Percentiles rank a stretch among this genome's conserved stretches.
Conservation (phyloP, 2,113 vertebrate genomes). For the Lycocorax pyrrhopterus region DNA sequence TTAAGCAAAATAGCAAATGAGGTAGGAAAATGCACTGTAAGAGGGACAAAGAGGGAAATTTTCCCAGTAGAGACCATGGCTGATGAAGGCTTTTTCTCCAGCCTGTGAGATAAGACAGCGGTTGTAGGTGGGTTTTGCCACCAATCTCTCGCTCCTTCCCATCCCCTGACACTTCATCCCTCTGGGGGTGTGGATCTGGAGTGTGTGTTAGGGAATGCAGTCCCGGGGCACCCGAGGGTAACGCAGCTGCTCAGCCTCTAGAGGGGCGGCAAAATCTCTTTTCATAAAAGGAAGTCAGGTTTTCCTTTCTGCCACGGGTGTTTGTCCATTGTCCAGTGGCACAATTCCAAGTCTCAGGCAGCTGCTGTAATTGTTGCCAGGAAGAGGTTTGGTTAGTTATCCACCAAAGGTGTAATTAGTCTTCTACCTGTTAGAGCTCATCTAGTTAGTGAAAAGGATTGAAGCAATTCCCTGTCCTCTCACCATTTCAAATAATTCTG, state of each 20-base stretch:
- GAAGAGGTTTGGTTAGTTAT: neutral
- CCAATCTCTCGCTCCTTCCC: accelerated
- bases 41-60: neutral
- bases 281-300: neutral
- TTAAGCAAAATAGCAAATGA: neutral
- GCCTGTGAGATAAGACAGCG: neutral
- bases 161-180: neutral
- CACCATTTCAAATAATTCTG: neutral
- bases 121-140: neutral
- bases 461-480: neutral
- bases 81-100: neutral
- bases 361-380: neutral
- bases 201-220: accelerated
- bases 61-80: neutral
- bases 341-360: neutral
- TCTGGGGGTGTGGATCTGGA: neutral
- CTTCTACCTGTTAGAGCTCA: conserved; percentile 4
- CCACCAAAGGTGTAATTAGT: neutral
- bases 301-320: neutral
- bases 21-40: neutral
- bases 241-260: neutral
- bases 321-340: neutral
- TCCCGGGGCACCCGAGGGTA: accelerated
- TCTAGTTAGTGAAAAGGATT: conserved; percentile 4
- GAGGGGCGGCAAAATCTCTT: neutral